These are phyloP conservation scores for Drosophila melanosoma DNA, from an alignment of 2,888 invertebrate species.

Conservation along the genomic window DNA sequence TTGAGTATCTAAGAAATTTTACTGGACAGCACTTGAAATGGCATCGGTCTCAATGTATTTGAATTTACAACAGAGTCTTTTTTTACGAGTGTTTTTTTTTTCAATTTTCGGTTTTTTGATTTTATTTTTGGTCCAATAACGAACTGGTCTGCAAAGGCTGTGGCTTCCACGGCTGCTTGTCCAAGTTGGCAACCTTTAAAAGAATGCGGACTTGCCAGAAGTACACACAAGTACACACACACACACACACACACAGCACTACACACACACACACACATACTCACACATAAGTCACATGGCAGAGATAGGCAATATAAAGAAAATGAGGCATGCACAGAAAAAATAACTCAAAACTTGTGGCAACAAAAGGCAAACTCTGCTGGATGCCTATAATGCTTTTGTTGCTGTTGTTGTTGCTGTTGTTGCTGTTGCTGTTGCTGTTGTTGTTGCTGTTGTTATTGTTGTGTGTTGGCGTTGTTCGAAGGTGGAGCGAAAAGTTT, in stretches of 20 bases:
- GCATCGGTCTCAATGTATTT: too few relatives aligned
- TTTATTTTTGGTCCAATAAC: constrained; percentile 45
- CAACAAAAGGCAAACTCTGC: constrained; percentile 73
- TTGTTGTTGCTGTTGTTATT: constrained; percentile 18
- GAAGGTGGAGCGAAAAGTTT: constrained; percentile 46
- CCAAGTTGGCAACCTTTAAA: constrained; percentile 84
- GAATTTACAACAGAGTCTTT: not conserved
- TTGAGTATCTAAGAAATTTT: too few relatives aligned
- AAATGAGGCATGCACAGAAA: constrained; percentile 65
- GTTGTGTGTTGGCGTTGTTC: constrained; percentile 4
- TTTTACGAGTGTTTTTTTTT: not conserved
- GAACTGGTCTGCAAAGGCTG: constrained; percentile 65
- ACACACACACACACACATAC: constrained; percentile 18
- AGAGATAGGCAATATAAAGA: constrained; percentile 63
- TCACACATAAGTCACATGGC: constrained; percentile 13
- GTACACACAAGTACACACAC: constrained; percentile 47
- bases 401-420: constrained; percentile 16
- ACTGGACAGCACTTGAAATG: too few relatives aligned
- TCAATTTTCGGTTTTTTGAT: constrained; percentile 33
- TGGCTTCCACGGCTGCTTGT: constrained; percentile 42
- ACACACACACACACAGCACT: constrained; percentile 11
- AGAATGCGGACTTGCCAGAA: constrained; percentile 83
- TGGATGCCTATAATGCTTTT: constrained; percentile 49
- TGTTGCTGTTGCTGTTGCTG: constrained; percentile 16
- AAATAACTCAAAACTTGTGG: constrained; percentile 78